Evolutionary conservation across 2,797 vertebrate genomes (phyloP).

Genomic region (Hippocampus kuda): DNA sequence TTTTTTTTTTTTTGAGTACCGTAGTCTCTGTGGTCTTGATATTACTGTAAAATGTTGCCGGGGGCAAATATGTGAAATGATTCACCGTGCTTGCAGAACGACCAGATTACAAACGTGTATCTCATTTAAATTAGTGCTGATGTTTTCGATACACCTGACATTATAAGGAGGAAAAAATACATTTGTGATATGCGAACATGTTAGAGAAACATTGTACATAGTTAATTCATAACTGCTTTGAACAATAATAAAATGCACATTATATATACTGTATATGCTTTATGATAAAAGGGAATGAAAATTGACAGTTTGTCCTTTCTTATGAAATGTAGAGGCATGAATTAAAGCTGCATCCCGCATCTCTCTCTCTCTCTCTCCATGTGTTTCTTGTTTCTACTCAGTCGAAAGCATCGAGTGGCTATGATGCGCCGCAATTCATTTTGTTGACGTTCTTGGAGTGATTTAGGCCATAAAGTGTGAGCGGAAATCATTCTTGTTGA

Average conservation of each 20-base stretch:
- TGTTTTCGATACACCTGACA: conserved; percentile 50
- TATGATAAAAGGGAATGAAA: conserved; percentile 56
- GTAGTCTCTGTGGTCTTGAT: conserved; percentile 60
- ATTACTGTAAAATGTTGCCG: conserved; percentile 51
- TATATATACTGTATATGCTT: conserved; percentile 32
- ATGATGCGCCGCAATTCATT: conserved; percentile 3
- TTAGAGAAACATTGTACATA: conserved; percentile 72
- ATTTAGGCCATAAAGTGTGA: not conserved
- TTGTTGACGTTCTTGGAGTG: not conserved
- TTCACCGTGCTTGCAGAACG: conserved; percentile 46
- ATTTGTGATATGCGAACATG: conserved; percentile 52
- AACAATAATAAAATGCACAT: conserved; percentile 46
- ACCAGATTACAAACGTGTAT: conserved; percentile 55
- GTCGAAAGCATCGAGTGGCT: not conserved
- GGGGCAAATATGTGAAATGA: conserved; percentile 45
- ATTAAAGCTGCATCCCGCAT: conserved; percentile 70
- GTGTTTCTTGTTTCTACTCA: conserved; percentile 24
- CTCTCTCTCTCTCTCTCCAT: conserved; percentile 3
- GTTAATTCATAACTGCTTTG: conserved; percentile 55
- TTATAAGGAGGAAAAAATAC: conserved; percentile 47
- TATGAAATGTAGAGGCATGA: conserved; percentile 67
- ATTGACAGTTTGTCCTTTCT: conserved; percentile 61
- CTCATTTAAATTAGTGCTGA: conserved; percentile 51
- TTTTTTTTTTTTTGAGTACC: conserved; percentile 47
- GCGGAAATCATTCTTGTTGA: not conserved